A percentile compares a stretch with the other conserved stretches of the same genome.
These are phyloP conservation scores for fruit fly (Drosophila melanogaster) DNA, from an alignment of 1,140 invertebrate genomes.

Conservation along the genomic window DNA sequence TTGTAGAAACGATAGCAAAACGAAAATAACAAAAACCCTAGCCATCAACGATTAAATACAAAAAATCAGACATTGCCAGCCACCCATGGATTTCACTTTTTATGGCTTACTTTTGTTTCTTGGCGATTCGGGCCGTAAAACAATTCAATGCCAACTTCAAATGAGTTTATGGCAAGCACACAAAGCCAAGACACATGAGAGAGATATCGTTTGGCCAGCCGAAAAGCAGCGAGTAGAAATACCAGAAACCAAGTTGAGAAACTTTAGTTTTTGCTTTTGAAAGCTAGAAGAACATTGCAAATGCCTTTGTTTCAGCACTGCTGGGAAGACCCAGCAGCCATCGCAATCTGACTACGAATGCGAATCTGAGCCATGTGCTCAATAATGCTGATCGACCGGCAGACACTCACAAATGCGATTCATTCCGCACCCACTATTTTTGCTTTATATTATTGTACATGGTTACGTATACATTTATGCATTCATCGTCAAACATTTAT, in stretches of 20 bases:
- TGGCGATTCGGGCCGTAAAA: conserved; percentile 46
- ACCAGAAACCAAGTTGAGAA: not conserved
- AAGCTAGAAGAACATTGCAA: not conserved
- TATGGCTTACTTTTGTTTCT: conserved; percentile 58
- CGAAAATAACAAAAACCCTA: not conserved
- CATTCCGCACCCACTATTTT: conserved; percentile 41
- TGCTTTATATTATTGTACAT: conserved; percentile 25
- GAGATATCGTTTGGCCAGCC: conserved; percentile 22
- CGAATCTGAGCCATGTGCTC: conserved; percentile 21
- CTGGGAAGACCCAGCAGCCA: conserved; percentile 16
- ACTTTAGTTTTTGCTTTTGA: not conserved
- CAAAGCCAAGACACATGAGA: conserved; percentile 22
- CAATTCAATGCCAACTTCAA: conserved; percentile 74
- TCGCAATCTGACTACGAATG: not conserved
- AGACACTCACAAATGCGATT: conserved; percentile 13
- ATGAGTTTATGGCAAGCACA: conserved; percentile 47
- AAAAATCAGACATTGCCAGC: conserved; percentile 20
- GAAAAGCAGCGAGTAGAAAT: conserved; percentile 5
- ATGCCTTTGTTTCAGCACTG: not conserved
- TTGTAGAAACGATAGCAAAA: conserved; percentile 44
- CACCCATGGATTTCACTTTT: conserved; percentile 71
- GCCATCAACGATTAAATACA: conserved; percentile 31
- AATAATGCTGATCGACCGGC: conserved; percentile 31
- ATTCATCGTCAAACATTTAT: conserved; percentile 53
- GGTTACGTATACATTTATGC: conserved; percentile 39